Percentiles rank a stretch among this genome's conserved stretches.
Conservation (phyloP, 2,797 vertebrate genomes). For the Vultur gryphus region DNA sequence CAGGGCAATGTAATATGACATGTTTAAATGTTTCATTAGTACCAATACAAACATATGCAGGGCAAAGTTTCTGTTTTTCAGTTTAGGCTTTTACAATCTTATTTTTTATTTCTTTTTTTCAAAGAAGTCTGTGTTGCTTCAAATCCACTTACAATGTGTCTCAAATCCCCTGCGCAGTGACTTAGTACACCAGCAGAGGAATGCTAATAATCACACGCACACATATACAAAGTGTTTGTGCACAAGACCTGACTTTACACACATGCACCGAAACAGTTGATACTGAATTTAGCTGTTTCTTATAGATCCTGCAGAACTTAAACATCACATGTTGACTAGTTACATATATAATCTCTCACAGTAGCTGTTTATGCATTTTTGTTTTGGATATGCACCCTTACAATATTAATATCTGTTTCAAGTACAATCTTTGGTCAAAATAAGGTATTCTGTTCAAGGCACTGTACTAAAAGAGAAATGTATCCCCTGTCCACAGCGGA, state of each 20-base stretch:
- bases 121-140: not conserved
- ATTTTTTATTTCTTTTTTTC: not conserved
- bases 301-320: not conserved
- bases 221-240: not conserved
- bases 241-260: not conserved
- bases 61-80: not conserved
- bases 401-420: not conserved
- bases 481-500: not conserved
- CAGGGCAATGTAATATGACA: not conserved
- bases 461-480: not conserved
- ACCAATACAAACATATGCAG: not conserved
- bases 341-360: not conserved
- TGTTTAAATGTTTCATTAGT: not conserved
- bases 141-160: not conserved
- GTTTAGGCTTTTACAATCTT: not conserved
- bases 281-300: not conserved
- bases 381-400: not conserved
- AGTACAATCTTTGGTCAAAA: not conserved
- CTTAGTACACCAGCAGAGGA: not conserved
- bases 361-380: not conserved
- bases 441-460: not conserved
- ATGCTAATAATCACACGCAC: not conserved
- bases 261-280: accelerated
- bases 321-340: not conserved
- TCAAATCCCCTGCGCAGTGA: not conserved